A percentile compares a stretch with the other conserved stretches of the same genome.
phyloP scores from a whole-genome alignment of 2,888 invertebrate genomes.

The Eupithecia dodoneata region DNA sequence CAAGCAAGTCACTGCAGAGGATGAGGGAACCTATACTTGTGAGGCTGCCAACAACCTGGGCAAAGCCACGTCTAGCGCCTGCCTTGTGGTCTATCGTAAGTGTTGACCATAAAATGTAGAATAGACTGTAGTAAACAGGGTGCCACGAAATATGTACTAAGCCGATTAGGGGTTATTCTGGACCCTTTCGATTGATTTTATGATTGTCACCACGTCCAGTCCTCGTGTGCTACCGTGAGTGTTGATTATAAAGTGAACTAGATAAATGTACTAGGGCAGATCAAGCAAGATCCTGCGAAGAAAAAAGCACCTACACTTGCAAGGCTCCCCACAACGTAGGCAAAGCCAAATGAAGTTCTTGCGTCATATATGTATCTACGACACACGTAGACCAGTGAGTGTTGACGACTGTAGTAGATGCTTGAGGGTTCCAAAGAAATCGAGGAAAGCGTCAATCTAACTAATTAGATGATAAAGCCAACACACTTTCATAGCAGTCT shows the following conservation, averaged over 20 bases:
- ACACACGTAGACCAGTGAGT: no score
- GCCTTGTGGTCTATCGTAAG: constrained; percentile 92
- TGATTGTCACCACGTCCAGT: not conserved
- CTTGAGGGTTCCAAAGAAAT: no score
- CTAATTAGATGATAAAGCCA: no score
- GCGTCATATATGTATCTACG: not conserved
- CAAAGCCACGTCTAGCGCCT: constrained; percentile 91
- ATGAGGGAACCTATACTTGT: constrained; percentile 95
- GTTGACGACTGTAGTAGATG: no score
- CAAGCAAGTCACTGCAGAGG: constrained; percentile 91
- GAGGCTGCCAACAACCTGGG: constrained; percentile 93
- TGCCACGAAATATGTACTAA: no score
- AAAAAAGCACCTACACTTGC: no score
- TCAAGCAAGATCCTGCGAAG: not conserved
- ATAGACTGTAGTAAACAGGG: no score
- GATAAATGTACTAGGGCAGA: not conserved
- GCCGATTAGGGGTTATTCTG: no score
- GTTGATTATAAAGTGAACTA: not conserved
- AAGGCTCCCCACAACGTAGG: no score
- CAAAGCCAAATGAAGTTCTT: no score
- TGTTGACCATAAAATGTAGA: constrained; percentile 42
- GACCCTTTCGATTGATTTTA: no score
- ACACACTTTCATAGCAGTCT: not conserved
- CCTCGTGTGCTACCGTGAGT: not conserved
- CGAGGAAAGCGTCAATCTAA: no score